A percentile compares a stretch with the other conserved stretches of the same genome.
Conservation (phyloP, 2,888 invertebrate genomes). For the Orthosia cruda region DNA sequence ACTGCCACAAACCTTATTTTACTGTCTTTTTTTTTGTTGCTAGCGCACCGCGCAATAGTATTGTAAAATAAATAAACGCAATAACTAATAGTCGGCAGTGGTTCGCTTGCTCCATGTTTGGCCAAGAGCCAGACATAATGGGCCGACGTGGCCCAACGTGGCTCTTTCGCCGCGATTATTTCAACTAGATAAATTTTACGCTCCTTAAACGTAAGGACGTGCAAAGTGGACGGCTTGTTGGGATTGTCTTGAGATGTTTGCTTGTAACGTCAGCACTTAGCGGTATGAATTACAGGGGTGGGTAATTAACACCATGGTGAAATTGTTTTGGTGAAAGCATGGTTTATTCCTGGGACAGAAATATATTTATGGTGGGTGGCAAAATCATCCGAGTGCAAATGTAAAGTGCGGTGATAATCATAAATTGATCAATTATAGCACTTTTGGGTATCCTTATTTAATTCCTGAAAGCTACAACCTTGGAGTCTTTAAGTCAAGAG, state of each 20-base stretch:
- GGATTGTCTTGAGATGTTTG: conserved; percentile 60
- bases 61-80: conserved; percentile 68
- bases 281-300: conserved; percentile 37
- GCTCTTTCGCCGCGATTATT: conserved; percentile 84
- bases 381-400: not conserved
- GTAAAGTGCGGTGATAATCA: not conserved
- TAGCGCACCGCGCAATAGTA: conserved; percentile 54
- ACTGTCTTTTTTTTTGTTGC: conserved; percentile 30
- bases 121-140: conserved; percentile 84
- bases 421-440: not conserved
- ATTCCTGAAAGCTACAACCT: too few relatives aligned
- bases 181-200: conserved; percentile 87
- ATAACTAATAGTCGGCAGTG: conserved; percentile 73
- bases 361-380: not conserved
- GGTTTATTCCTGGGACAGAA: not conserved
- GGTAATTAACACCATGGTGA: conserved; percentile 38
- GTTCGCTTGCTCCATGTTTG: conserved; percentile 77
- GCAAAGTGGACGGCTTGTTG: conserved; percentile 74
- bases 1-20: conserved; percentile 32
- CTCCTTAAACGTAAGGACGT: conserved; percentile 85
- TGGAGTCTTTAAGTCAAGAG: too few relatives aligned
- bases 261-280: conserved; percentile 37
- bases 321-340: conserved; percentile 1
- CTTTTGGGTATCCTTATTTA: not conserved
- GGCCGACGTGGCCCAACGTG: conserved; percentile 78